These are phyloP conservation scores for Plectrocnemia conspersa DNA, from an alignment of 1,140 invertebrate species.

Conservation along the genomic window DNA sequence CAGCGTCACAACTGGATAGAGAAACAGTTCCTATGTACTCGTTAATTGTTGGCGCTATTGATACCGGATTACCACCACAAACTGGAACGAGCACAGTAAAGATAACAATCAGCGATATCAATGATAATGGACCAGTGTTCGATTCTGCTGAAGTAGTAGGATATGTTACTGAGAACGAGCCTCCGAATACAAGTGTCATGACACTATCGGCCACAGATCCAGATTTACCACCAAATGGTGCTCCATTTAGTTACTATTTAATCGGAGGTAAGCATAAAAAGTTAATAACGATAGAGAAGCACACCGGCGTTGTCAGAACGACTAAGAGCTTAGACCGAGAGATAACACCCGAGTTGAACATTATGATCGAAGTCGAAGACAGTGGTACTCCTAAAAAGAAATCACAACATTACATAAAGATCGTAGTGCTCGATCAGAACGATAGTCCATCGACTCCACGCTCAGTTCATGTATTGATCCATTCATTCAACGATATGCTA, in stretches of 20 bases:
- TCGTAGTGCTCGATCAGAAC: constrained; percentile 84
- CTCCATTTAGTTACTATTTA: constrained; percentile 79
- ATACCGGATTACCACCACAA: constrained; percentile 80
- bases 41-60: constrained; percentile 83
- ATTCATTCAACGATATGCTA: constrained; percentile 68
- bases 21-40: constrained; percentile 74
- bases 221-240: constrained; percentile 87
- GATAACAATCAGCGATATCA: constrained; percentile 77
- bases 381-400: constrained; percentile 78
- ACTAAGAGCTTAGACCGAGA: constrained; percentile 79
- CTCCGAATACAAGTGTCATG: constrained; percentile 77
- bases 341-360: constrained; percentile 64
- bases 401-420: constrained; percentile 68
- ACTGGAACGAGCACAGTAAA: constrained; percentile 80
- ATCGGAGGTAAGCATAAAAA: constrained; percentile 74
- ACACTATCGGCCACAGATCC: constrained; percentile 80
- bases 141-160: constrained; percentile 65
- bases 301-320: constrained; percentile 75
- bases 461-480: constrained; percentile 75
- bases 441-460: constrained; percentile 84
- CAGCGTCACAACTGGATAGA: constrained; percentile 70
- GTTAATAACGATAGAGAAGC: constrained; percentile 70
- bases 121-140: constrained; percentile 90
- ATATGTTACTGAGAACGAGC: constrained; percentile 83
- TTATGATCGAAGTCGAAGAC: constrained; percentile 83